Evolutionary conservation across 2,113 vertebrate genomes (phyloP).

Genomic region (Sinosuthora webbiana): DNA sequence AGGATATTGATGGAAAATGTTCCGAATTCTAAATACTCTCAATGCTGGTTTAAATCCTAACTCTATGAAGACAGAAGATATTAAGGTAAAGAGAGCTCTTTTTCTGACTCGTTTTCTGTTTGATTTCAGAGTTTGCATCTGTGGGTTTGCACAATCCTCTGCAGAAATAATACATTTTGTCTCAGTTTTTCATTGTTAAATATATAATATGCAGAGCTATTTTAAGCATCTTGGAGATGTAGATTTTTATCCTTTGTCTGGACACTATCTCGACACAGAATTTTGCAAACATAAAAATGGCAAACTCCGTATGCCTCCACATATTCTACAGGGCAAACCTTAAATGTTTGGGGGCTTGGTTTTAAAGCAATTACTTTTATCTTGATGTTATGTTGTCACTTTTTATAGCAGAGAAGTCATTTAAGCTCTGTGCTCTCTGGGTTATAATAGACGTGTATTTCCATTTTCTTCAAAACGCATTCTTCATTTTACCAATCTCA

Average conservation of each 20-base stretch:
- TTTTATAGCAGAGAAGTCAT: background rate
- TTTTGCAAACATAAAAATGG: background rate
- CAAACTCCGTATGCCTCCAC: background rate
- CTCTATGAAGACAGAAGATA: background rate
- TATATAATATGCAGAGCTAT: background rate
- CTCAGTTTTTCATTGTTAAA: background rate
- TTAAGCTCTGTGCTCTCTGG: background rate
- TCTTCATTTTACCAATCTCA: background rate
- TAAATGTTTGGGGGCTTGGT: background rate
- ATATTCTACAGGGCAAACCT: background rate
- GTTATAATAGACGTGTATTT: background rate
- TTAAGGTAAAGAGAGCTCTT: background rate
- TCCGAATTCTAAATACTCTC: background rate
- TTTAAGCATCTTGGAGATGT: background rate
- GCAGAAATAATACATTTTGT: background rate
- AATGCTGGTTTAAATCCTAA: background rate
- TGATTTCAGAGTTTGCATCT: background rate
- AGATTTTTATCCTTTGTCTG: background rate
- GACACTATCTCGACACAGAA: background rate
- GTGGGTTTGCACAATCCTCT: background rate
- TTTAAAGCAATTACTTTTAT: background rate
- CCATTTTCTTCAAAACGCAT: background rate
- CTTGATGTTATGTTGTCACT: background rate
- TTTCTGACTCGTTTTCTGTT: background rate
- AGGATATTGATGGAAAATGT: background rate